Evolutionary conservation across 2,888 invertebrate genomes (phyloP), one percentile per base, ranked within the genome.

Genomic region (Agrotis ipsilon): DNA sequence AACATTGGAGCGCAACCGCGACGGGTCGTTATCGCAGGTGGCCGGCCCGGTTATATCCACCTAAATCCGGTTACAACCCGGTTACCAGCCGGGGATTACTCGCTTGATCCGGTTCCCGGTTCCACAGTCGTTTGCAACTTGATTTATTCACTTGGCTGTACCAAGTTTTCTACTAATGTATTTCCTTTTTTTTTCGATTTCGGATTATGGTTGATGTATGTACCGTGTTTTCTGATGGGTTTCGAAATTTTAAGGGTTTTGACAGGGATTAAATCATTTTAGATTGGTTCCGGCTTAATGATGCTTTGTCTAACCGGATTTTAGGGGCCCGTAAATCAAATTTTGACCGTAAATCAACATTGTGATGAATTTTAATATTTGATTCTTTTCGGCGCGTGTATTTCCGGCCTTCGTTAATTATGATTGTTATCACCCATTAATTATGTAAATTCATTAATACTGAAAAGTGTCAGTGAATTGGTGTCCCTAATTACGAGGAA

Each of bases 1-100:
- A n/a, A n/a, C 75, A 72, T 43, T 78, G 85, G 77, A 78, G 80
- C 81, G 81, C 73, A 77, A 82, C 79, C 79, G 81, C 82, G 83
- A 81, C 86, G 84, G 88, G 89, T 91, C 94, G 94, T 93, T 95
- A 95, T 95, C 96, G 90, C 94, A 95, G 95, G 95, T 95, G 94
- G 87, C 92, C 91, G 91, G 90, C 79, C 88, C 88, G 88, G 89
- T 86, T 87, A 84, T 90, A 93, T 90, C 93, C 91, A 86, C 85
- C 75, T 86, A 89, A 91, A 92, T 88, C 92, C 92, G 87, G 92
- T 89, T 92, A 92, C 91, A 92, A 90, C 90, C 85, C 91, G 92
- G 93, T 91, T 94, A 93, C 94, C 91, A 91, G 87, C 85, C 87
- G 84, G 88, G 95, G 94, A 95, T 95, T 95, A 96, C 92, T 90